A percentile compares a stretch with the other conserved stretches of the same genome.
phyloP scores from a whole-genome alignment of 1,140 invertebrate genomes.

The Triops longicaudatus region DNA sequence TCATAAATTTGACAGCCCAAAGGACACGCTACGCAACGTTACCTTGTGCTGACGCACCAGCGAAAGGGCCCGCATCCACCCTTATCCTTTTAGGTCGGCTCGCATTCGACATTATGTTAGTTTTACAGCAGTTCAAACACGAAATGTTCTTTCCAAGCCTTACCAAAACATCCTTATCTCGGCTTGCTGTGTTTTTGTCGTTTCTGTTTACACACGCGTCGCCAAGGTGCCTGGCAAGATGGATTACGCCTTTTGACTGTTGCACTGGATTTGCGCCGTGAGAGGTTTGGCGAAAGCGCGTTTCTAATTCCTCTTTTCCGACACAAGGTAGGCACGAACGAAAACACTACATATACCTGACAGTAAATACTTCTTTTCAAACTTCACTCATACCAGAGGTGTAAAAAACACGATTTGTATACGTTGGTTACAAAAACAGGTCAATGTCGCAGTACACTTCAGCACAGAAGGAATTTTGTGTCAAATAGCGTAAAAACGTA shows the following conservation, averaged over 20 bases:
- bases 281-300: not conserved
- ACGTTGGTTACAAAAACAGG: not conserved
- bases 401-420: not conserved
- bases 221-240: not conserved
- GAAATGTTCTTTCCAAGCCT: too few species aligned
- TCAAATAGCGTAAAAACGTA: not conserved
- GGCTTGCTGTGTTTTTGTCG: not conserved
- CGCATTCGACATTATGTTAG: not conserved
- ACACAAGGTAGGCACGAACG: too few species aligned
- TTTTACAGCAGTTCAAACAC: not conserved
- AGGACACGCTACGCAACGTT: not conserved
- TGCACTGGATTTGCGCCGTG: not conserved
- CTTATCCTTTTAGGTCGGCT: not conserved
- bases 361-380: too few species aligned
- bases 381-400: too few species aligned
- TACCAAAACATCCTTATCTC: not conserved
- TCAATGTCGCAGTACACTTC: not conserved
- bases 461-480: not conserved
- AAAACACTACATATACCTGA: too few species aligned
- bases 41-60: not conserved
- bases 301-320: too few species aligned
- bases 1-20: not conserved
- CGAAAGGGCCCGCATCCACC: not conserved
- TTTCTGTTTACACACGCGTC: not conserved
- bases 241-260: not conserved